phyloP scores from a whole-genome alignment of 2,888 invertebrate genomes.

The Noctua comes region DNA sequence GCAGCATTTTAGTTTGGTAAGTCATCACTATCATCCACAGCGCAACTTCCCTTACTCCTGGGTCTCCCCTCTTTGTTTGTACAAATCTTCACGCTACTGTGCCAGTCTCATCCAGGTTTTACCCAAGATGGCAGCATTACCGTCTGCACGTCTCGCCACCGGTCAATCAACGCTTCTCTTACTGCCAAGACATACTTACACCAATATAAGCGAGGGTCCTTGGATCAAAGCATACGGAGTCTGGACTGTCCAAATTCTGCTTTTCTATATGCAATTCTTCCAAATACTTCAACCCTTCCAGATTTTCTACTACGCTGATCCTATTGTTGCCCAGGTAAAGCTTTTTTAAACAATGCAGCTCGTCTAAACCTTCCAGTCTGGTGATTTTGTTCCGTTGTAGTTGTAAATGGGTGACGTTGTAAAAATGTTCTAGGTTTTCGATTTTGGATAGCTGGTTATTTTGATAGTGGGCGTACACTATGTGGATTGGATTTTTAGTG shows the following conservation, averaged over 20 bases:
- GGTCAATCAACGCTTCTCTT: neutral
- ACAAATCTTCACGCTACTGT: neutral
- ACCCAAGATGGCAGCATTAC: neutral
- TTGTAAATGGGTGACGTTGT: constrained; percentile 92
- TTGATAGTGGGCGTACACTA: constrained; percentile 93
- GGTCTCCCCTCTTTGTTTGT: neutral
- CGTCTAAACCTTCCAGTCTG: constrained; percentile 92
- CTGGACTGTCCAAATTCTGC: constrained; percentile 90
- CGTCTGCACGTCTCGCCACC: neutral
- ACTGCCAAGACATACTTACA: constrained; percentile 79
- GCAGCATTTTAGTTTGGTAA: neutral
- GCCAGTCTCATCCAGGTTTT: neutral
- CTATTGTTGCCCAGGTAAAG: constrained; percentile 93
- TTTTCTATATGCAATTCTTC: constrained; percentile 93
- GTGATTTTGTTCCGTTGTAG: constrained; percentile 95
- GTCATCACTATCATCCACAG: neutral
- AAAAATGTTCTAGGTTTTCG: constrained; percentile 92
- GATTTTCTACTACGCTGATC: constrained; percentile 93
- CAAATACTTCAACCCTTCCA: constrained; percentile 90
- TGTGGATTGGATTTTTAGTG: constrained; percentile 79
- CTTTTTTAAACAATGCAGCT: constrained; percentile 92
- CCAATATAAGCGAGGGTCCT: constrained; percentile 90
- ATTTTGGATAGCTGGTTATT: constrained; percentile 95
- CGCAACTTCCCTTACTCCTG: neutral
- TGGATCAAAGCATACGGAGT: constrained; percentile 92